Conservation (phyloP, 2,888 invertebrate genomes). For the Campopleginae sp. region DNA sequence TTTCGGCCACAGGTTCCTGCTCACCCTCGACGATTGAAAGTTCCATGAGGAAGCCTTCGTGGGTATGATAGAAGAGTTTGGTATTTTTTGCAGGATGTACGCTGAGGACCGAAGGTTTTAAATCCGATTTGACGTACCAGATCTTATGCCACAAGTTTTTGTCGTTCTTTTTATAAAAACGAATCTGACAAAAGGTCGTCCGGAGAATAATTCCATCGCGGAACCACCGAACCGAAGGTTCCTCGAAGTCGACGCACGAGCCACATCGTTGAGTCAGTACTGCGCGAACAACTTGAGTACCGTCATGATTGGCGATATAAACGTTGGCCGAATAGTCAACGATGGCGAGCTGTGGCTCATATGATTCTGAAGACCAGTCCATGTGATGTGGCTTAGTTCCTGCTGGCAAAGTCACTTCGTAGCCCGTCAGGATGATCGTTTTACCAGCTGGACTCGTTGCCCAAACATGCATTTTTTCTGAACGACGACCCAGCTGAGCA, state of each 20-base stretch:
- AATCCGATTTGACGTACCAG: conserved; percentile 74
- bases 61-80: conserved; percentile 76
- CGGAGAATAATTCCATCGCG: conserved; percentile 76
- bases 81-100: conserved; percentile 72
- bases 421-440: conserved; percentile 65
- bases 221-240: conserved; percentile 77
- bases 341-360: conserved; percentile 75
- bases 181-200: conserved; percentile 80
- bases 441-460: conserved; percentile 71
- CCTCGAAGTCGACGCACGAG: conserved; percentile 73
- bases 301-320: conserved; percentile 75
- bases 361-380: conserved; percentile 75
- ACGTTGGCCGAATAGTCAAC: conserved; percentile 76
- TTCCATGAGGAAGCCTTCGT: conserved; percentile 77
- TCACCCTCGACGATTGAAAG: conserved; percentile 68
- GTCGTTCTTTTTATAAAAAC: conserved; percentile 72
- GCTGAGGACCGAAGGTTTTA: conserved; percentile 73
- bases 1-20: conserved; percentile 53
- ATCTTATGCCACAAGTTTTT: conserved; percentile 72
- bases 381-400: conserved; percentile 68
- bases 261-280: conserved; percentile 74
- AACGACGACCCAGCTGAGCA: conserved; percentile 76
- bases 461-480: conserved; percentile 77
- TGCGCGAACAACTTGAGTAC: conserved; percentile 73
- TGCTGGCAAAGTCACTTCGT: conserved; percentile 74